phyloP scores from a whole-genome alignment of 2,113 vertebrate genomes.

The Sorex araneus region DNA sequence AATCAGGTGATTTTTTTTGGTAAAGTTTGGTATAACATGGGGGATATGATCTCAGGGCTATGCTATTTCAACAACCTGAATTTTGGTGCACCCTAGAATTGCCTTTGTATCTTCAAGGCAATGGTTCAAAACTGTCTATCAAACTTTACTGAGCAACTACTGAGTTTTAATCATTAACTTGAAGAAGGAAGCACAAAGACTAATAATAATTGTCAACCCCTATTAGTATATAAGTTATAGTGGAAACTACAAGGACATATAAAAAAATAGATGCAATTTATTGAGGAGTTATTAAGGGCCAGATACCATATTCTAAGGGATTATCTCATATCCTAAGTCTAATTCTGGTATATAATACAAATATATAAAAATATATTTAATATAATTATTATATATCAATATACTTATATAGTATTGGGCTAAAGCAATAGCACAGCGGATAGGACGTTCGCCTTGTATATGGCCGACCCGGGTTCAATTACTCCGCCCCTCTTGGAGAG shows the following conservation, averaged over 20 bases:
- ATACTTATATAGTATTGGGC: too few species aligned
- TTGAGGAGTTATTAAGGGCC: constrained; percentile 7
- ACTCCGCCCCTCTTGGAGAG: too few species aligned
- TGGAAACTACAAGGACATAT: background rate
- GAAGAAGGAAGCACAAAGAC: background rate
- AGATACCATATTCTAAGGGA: background rate
- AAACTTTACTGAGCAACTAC: background rate
- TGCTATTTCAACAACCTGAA: background rate
- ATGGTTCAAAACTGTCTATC: background rate
- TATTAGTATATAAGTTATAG: background rate
- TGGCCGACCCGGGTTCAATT: too few species aligned
- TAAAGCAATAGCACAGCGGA: too few species aligned
- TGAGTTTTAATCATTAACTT: background rate
- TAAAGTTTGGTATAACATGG: background rate
- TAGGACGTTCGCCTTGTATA: too few species aligned
- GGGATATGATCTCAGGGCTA: background rate
- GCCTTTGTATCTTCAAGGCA: background rate
- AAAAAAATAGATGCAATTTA: background rate
- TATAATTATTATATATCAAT: too few species aligned
- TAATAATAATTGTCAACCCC: background rate
- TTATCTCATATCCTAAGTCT: constrained; percentile 20
- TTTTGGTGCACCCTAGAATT: background rate
- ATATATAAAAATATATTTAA: too few species aligned
- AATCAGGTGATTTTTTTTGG: background rate
- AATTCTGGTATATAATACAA: background rate